These are phyloP conservation scores for Tachuris rubrigastra DNA, from an alignment of 2,113 vertebrate genomes.

Conservation along the genomic window DNA sequence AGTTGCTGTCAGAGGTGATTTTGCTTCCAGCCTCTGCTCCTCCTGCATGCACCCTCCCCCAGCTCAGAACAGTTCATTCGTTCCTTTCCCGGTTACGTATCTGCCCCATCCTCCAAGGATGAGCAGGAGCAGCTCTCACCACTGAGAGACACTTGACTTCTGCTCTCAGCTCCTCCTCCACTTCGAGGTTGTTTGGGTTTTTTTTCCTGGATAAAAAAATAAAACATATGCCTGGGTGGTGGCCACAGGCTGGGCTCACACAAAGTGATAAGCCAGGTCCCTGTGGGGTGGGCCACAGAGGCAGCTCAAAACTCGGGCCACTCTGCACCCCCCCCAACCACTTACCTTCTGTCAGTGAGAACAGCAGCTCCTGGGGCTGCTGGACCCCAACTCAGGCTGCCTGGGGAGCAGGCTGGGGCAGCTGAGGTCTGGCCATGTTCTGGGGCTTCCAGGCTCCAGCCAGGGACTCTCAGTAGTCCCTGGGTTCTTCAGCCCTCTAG, in stretches of 20 bases:
- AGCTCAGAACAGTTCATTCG: not conserved
- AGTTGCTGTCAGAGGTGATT: not conserved
- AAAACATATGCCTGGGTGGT: not conserved
- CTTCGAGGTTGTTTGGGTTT: not conserved
- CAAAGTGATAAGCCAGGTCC: not conserved
- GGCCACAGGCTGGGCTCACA: not conserved
- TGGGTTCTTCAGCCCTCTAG: not conserved
- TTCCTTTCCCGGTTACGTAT: not conserved
- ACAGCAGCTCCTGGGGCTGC: not conserved
- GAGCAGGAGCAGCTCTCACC: not conserved
- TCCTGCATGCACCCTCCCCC: not conserved
- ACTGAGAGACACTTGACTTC: not conserved
- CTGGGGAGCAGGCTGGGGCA: not conserved
- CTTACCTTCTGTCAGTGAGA: not conserved
- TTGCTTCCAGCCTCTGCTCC: not conserved
- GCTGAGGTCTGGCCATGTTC: not conserved
- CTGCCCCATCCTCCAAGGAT: not conserved
- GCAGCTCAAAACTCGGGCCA: not conserved
- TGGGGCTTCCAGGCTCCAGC: not conserved
- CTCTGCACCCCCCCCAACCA: not conserved
- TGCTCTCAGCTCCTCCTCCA: not conserved
- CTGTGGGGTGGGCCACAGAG: not conserved
- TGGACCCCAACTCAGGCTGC: rapidly evolving
- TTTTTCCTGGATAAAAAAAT: not conserved
- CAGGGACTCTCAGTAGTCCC: not conserved